Percentiles rank a stretch among this genome's conserved stretches.
phyloP scores from a whole-genome alignment of 2,888 invertebrate species.

The Lamellibrachia satsuma region DNA sequence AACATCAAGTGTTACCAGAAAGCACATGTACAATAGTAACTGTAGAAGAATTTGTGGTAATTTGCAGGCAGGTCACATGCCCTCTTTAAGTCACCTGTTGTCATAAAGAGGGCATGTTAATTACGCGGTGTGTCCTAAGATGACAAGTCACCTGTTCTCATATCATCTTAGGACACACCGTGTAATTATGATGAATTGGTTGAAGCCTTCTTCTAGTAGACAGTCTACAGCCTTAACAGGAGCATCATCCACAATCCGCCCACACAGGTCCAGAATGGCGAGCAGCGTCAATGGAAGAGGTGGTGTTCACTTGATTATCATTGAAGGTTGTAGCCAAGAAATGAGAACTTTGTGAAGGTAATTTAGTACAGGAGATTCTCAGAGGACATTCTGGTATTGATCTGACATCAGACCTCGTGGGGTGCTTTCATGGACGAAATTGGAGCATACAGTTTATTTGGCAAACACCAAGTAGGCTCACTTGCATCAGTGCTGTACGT shows the following conservation, averaged over 20 bases:
- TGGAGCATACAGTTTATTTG: not conserved
- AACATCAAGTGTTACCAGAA: too few species aligned
- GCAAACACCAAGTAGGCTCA: not conserved
- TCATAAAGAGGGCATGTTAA: not conserved
- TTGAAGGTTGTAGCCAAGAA: not conserved
- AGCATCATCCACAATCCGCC: not conserved
- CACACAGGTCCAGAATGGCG: not conserved
- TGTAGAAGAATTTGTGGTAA: too few species aligned
- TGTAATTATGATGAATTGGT: not conserved
- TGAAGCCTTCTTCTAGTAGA: not conserved
- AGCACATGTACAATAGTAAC: too few species aligned
- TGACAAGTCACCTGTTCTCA: too few species aligned
- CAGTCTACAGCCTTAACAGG: not conserved
- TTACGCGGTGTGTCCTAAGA: not conserved
- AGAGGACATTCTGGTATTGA: not conserved
- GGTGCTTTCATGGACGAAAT: not conserved
- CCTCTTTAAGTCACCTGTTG: too few species aligned
- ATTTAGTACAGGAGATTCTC: not conserved
- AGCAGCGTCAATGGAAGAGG: not conserved
- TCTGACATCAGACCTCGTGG: not conserved
- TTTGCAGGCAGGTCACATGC: too few species aligned
- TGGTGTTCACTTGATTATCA: not conserved
- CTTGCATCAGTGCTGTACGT: not conserved
- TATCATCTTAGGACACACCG: not conserved
- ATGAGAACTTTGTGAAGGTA: not conserved